Evolutionary conservation across 2,888 invertebrate genomes (phyloP), one percentile per base, ranked within the genome.

Genomic region (Apodemia mormo): DNA sequence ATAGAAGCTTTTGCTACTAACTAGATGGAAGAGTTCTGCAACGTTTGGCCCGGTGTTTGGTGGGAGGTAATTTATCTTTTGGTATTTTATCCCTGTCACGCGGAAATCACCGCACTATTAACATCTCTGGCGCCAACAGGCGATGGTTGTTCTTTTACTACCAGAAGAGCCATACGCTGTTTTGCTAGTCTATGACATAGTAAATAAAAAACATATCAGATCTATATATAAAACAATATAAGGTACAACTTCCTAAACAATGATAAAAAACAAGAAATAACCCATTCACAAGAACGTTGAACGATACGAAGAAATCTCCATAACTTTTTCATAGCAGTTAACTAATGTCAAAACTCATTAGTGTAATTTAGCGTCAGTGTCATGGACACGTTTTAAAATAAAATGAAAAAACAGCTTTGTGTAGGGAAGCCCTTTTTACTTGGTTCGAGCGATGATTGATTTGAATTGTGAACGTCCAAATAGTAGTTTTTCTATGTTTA

Each of bases 311-410:
- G 56, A 58, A 58, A 10, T 29, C 29, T 58, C 76, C 76, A 77
- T 76, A 76, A 82, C 81, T 84, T 86, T 85, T 87, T 84, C 79
- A 80, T 83, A 80, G 82, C 81, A 82, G 82, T 83, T 79, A 84
- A 84, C 90, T 92, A 92, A 93, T 93, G 93, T 89, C 88, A 80
- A 87, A 92, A 87, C 90, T 92, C 92, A 92, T 93, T 93, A 93
- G 90, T 80, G 86, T 77, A 84, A 87, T 89, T 87, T 86, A 88
- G 81, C 86, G 86, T 92, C 92, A 92, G 89, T 92, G 92, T 91
- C 92, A 92, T 81, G 90, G 92, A 78, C 92, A 88, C 81, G 86
- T 87, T 86, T 87, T 88, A 88, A 90, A 91, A 89, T 87, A 90
- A 86, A 86, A 81, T 10, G 80, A 81, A 82, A 85, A 83, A 79